phyloP scores from a whole-genome alignment of 2,113 vertebrate genomes.

The Sceloporus undulatus region DNA sequence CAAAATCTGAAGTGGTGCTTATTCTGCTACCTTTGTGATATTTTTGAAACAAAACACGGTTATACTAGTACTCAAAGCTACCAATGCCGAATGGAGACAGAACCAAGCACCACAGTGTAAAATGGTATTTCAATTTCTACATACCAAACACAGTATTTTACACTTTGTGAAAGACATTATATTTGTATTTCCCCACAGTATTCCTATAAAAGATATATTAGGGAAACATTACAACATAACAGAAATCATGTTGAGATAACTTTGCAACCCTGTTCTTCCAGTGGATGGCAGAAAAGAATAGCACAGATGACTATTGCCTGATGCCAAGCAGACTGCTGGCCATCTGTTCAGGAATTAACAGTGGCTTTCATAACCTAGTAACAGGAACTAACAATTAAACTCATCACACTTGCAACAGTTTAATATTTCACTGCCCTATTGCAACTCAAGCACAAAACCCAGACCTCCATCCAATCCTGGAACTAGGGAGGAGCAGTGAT shows the following conservation, averaged over 20 bases:
- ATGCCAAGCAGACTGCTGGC: background rate
- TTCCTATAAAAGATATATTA: background rate
- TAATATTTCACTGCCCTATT: background rate
- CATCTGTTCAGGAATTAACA: background rate
- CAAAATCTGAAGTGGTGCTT: background rate
- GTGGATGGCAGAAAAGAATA: background rate
- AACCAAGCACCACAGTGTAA: background rate
- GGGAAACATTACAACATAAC: background rate
- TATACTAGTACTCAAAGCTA: background rate
- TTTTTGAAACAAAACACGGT: background rate
- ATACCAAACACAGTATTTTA: background rate
- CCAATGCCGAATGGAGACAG: background rate
- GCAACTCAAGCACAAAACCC: background rate
- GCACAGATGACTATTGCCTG: background rate
- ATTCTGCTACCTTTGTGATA: background rate
- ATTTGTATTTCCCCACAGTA: background rate
- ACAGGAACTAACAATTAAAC: background rate
- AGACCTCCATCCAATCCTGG: background rate
- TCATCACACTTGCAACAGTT: background rate
- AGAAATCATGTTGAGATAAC: background rate
- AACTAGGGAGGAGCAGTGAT: background rate
- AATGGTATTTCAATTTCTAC: constrained; percentile 3
- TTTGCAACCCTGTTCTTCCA: background rate
- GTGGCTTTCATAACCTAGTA: background rate
- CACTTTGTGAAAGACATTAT: background rate